Evolutionary conservation across 2,888 invertebrate genomes (phyloP), one percentile per base, ranked within the genome.

Genomic region (Apamea sordens): DNA sequence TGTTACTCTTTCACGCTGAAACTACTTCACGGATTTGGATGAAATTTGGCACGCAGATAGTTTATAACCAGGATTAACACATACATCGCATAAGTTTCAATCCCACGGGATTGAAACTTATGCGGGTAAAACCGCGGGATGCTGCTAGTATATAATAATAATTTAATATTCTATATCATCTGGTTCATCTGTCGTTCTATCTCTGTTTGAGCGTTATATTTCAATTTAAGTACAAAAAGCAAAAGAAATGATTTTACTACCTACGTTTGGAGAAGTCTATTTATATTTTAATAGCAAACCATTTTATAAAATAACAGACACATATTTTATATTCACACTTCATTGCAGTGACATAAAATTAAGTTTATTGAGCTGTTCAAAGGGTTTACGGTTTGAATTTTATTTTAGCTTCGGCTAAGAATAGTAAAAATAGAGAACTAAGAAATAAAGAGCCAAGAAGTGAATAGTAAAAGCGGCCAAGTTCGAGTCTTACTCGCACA

Each of bases 351-450:
- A 13, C 41, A 72, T 82, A 82, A 76, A 80, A 36, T 11, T 15
- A 21, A 63, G 63, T 76, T 72, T 77, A 81, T 81, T 68, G 71
- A 63, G 47, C 11, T 47, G 56, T 69, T 82, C 61, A 68, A 80
- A 81, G 67, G 36, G 53, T 71, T 71, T 76, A 72, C 63, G 41
- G 24, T 32, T 36, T 36, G 21, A 47, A 59, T 36, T 47, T 63
- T 28, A 72, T 61, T 71, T 56, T 68, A 61, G 11, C 44, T 71
- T 63, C 56, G n/a, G 77, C 47, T 71, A 71, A n/a, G 4, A 53
- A 71, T 56, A 36, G 70, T 65, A 59, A 80, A 59, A 77, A 41
- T 65, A 32, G 21, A n/a, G 41, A n/a, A n/a, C n/a, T n/a, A n/a
- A n/a, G n/a, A n/a, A n/a, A n/a, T n/a, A n/a, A n/a, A n/a, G n/a